These are phyloP conservation scores for Pionites leucogaster DNA, from an alignment of 2,113 vertebrate species.

Conservation along the genomic window DNA sequence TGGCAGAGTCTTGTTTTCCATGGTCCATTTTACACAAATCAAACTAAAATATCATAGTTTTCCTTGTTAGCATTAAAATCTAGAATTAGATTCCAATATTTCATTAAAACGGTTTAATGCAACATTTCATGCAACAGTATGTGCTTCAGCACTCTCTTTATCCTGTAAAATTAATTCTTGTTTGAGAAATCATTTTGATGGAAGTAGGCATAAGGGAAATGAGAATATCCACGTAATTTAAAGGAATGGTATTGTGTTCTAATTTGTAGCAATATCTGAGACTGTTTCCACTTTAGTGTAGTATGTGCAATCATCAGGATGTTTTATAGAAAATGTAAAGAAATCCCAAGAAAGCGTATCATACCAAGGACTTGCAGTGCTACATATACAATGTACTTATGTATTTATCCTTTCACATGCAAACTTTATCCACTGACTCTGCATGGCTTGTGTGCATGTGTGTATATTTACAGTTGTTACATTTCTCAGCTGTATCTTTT, in stretches of 20 bases:
- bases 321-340: background rate
- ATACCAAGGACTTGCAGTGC: background rate
- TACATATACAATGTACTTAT: background rate
- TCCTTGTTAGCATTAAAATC: background rate
- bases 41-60: background rate
- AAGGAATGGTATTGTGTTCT: background rate
- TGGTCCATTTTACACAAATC: background rate
- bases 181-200: background rate
- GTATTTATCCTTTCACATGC: background rate
- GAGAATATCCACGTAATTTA: background rate
- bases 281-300: background rate
- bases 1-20: background rate
- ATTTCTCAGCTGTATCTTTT: background rate
- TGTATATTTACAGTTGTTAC: background rate
- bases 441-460: background rate
- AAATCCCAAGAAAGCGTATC: background rate
- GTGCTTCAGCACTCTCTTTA: rapidly evolving
- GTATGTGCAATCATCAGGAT: background rate
- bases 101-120: background rate
- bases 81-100: background rate
- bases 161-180: background rate
- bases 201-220: background rate
- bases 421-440: background rate
- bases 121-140: background rate
- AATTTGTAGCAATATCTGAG: background rate